Evolutionary conservation across 2,888 invertebrate genomes (phyloP), one percentile per base, ranked within the genome.

Genomic region (Perizoma flavofasciatum): DNA sequence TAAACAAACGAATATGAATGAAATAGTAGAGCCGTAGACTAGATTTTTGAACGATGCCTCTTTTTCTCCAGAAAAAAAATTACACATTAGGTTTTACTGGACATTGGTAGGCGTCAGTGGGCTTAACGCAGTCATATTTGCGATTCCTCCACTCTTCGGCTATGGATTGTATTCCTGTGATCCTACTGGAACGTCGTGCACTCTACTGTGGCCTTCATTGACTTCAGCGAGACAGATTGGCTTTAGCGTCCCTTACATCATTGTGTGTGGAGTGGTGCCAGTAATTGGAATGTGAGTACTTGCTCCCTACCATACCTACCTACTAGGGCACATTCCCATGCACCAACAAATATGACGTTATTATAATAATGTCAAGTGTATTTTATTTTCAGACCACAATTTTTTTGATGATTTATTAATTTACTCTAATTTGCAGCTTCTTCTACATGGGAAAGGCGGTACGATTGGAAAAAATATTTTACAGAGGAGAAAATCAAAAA

Each of bases 141-240:
- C 93, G 1, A 83, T 83, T 5, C 92, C 93, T 0, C 93, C 93
- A 0, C 72, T 93, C 7, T 90, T 90, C 62, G 90, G 91, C 1
- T 92, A 90, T 65, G 93, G 93, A 43, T 69, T 83, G 49, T 93
- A 90, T 66, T 86, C 89, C 11, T 93, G 93, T 72, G 93, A 93
- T 66, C 73, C 89, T 4, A 92, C 90, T 4, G 90, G 92, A 7
- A 91, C 92, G 5, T 71, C 79, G 6, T 93, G 93, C 69, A 81
- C 90, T 1, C 79, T 92, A 39, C 79, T 90, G 39, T 93, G 93
- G 93, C 89, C 92, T 5, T 82, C 90, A 2, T 55, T 71, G 3
- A 69, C 75, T 47, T 85, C 87, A 48, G 81, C 86, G 9, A 85
- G 83, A 61, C 88, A 92, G 50, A 75, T 89, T 54, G 91, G 92